Evolutionary conservation across 30 jellyfish, hydroid and myxozoan genomes (phyloP).

Genomic region (Kudoa iwatai): DNA sequence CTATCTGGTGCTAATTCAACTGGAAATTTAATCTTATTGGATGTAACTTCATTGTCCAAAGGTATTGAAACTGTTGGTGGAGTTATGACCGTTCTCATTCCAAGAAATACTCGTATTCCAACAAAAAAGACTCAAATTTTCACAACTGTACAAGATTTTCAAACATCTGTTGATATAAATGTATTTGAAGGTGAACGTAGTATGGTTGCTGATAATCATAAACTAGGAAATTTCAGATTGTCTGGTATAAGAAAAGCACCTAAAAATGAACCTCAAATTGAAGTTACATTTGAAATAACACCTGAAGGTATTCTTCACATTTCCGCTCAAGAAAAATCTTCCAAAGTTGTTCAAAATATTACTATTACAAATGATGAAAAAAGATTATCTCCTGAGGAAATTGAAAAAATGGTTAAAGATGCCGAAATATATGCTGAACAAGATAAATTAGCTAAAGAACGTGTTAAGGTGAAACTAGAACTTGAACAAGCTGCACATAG

Average conservation of each 20-base stretch:
- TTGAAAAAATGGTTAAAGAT: slow-evolving; percentile 93
- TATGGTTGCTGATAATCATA: slow-evolving; percentile 82
- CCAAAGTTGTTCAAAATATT: slow-evolving; percentile 79
- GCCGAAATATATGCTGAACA: slow-evolving; percentile 96
- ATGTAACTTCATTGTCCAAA: slow-evolving; percentile 78
- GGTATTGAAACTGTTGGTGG: slow-evolving; percentile 99
- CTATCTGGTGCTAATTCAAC: slow-evolving; percentile 89
- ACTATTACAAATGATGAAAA: slow-evolving; percentile 90
- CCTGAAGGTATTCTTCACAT: slow-evolving; percentile 77
- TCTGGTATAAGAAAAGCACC: slow-evolving; percentile 95
- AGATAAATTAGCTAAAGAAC: slow-evolving; percentile 50
- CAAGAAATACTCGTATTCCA: slow-evolving; percentile 93
- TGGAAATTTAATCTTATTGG: slow-evolving; percentile 70
- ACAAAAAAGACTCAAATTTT: slow-evolving; percentile 87
- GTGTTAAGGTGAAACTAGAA: slow-evolving; percentile 62
- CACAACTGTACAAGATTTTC: slow-evolving; percentile 93
- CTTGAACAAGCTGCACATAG: slow-evolving; percentile 74
- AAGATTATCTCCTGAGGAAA: slow-evolving; percentile 87
- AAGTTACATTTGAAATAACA: slow-evolving; percentile 85
- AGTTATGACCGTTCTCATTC: slow-evolving; percentile 79
- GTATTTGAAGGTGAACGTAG: slow-evolving; percentile 96
- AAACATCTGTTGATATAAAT: slow-evolving; percentile 76
- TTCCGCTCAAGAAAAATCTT: slow-evolving; percentile 93
- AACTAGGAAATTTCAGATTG: slow-evolving; percentile 61
- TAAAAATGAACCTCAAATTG: slow-evolving; percentile 91